Evolutionary conservation across 1,140 invertebrate species (phyloP).

Genomic region (Episyrphus balteatus): DNA sequence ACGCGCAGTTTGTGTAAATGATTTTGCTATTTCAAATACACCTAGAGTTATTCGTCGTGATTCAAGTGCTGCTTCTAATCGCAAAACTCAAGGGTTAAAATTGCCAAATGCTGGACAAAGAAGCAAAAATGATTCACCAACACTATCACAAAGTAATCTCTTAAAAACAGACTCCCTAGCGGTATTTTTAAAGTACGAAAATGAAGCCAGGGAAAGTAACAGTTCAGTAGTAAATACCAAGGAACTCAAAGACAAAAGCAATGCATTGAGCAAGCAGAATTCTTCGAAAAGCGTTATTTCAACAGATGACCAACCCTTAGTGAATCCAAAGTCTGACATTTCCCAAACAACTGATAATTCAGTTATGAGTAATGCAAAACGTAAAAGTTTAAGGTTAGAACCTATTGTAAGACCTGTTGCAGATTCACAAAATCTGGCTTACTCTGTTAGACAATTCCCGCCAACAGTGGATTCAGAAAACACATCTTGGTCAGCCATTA

Average conservation of each 20-base stretch:
- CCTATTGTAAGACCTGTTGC: too few relatives aligned
- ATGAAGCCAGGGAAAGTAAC: slow-evolving; percentile 11
- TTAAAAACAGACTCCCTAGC: slow-evolving; percentile 34
- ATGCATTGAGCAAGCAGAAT: slow-evolving; percentile 33
- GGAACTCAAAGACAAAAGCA: slow-evolving; percentile 35
- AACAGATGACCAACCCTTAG: too few relatives aligned
- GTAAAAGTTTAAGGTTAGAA: too few relatives aligned
- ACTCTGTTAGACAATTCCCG: too few relatives aligned
- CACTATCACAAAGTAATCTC: slow-evolving; percentile 11
- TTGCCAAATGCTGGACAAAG: not conserved
- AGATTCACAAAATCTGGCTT: too few relatives aligned
- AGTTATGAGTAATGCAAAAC: too few relatives aligned
- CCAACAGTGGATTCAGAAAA: too few relatives aligned
- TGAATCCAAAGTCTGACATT: too few relatives aligned
- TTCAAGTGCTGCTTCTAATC: slow-evolving; percentile 23
- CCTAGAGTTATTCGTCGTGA: slow-evolving; percentile 28
- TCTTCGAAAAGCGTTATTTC: slow-evolving; percentile 24
- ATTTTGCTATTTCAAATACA: slow-evolving; percentile 22
- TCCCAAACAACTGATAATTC: too few relatives aligned
- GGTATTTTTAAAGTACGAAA: slow-evolving; percentile 33
- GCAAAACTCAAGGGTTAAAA: slow-evolving; percentile 11
- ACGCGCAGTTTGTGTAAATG: slow-evolving; percentile 28
- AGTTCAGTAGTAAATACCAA: slow-evolving; percentile 18
- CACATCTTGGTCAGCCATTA: not conserved
- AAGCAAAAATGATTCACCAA: not conserved